Evolutionary conservation across 2,888 invertebrate species (phyloP).

Genomic region (Dryobotodes eremita): DNA sequence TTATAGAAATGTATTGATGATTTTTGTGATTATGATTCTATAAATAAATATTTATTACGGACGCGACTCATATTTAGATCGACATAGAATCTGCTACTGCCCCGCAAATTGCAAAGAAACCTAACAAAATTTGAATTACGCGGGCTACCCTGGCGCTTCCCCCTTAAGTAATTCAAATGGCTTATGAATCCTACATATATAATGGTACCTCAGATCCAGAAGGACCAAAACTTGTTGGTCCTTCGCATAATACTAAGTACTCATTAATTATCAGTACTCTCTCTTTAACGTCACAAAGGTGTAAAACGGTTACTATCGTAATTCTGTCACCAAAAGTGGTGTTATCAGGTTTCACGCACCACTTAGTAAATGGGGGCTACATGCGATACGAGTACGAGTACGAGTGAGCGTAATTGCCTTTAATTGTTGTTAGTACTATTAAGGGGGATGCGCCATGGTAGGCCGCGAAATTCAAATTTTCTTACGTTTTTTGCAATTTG

Average conservation of each 20-base stretch:
- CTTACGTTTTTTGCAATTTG: no score
- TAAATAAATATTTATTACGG: no score
- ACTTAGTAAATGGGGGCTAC: slow-evolving; percentile 70
- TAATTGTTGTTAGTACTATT: slow-evolving; percentile 11
- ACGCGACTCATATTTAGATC: no score
- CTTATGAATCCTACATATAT: no score
- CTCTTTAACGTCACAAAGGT: slow-evolving; percentile 12
- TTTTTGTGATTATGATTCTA: no score
- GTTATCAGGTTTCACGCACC: slow-evolving; percentile 73
- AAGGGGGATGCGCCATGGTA: background rate
- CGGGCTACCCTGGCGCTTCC: no score
- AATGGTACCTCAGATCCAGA: background rate
- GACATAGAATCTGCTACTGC: no score
- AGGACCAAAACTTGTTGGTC: background rate
- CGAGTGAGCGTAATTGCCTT: background rate
- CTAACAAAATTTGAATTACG: no score
- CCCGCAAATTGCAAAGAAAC: no score
- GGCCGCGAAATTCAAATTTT: no score
- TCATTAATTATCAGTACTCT: background rate
- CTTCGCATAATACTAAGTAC: background rate
- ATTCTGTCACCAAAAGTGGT: slow-evolving; percentile 51
- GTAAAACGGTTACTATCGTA: slow-evolving; percentile 35
- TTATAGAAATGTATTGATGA: no score
- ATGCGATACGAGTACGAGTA: slow-evolving; percentile 26
- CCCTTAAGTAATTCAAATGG: no score